phyloP scores from a whole-genome alignment of 2,888 invertebrate species.

The Macaria notata region DNA sequence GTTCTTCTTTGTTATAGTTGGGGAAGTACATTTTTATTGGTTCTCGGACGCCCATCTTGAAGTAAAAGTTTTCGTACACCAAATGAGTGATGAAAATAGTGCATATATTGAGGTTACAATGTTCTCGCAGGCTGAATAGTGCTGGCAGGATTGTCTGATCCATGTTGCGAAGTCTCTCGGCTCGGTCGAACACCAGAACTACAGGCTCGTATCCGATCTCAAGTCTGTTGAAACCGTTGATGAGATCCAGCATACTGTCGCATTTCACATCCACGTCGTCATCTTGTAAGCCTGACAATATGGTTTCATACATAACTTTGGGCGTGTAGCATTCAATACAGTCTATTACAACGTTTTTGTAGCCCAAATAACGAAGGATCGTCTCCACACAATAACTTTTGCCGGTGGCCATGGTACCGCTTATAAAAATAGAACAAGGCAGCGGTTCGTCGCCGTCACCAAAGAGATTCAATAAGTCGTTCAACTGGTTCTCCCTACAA shows the following conservation, averaged over 20 bases:
- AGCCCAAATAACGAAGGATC: conserved; percentile 81
- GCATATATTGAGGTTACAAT: conserved; percentile 87
- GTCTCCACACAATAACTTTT: conserved; percentile 87
- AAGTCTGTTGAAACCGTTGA: conserved; percentile 69
- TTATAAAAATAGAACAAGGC: conserved; percentile 87
- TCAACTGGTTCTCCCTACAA: conserved; percentile 76
- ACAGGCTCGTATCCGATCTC: conserved; percentile 67
- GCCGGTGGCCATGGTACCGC: conserved; percentile 92
- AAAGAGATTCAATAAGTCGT: conserved; percentile 72
- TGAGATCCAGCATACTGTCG: conserved; percentile 86
- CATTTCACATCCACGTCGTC: conserved; percentile 77
- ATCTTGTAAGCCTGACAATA: conserved; percentile 83
- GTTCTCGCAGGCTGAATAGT: conserved; percentile 88
- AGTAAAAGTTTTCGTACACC: conserved; percentile 90
- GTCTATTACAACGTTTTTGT: conserved; percentile 86
- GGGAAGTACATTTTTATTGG: conserved; percentile 89
- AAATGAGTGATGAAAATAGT: conserved; percentile 90
- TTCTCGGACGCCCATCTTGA: conserved; percentile 86
- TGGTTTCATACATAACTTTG: conserved; percentile 89
- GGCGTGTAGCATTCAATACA: conserved; percentile 91
- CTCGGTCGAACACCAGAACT: conserved; percentile 89
- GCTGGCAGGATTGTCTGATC: conserved; percentile 88
- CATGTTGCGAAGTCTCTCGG: conserved; percentile 89
- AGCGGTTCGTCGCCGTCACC: conserved; percentile 83
- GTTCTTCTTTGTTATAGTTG: conserved; percentile 90